Base-by-base conservation (phyloP, 1,140 invertebrate species). In the Planococcus citri region DNA sequence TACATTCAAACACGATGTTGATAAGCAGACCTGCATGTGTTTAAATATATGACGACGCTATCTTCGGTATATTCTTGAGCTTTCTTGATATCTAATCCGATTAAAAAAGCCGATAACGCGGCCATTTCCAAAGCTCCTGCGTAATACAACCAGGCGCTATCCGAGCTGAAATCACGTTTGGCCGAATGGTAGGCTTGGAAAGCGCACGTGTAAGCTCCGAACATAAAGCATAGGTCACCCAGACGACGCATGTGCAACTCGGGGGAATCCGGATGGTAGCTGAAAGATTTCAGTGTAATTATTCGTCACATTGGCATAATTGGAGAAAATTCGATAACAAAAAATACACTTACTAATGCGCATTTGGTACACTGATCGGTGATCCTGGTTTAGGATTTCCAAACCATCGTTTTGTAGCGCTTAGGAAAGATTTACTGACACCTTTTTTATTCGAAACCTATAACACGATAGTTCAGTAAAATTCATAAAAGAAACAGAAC, bases 101-200 rank as follows among this genome's bases (percentile, higher is more conserved):
- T 86, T 89, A 97, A 92, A 76, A 95, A 97, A 1, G 92, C 89
- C 71, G 93, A 89, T 0, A 97, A 78, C 1, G 92, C 91, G 4
- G 94, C 94, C 94, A 97, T 97, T 82, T 97, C 95, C 57, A 95
- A 79, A 21, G 95, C 94, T 14, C 94, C 94, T 10, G 95, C 95
- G 80, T 92, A 97, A 78, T 96, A 94, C 14, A 97, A 80, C 95
- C 95, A 98, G 0, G 96, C 96, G 75, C 94, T 90, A 78, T 99
- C 96, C 20, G 88, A 89, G 74, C 90, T 90, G 79, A 98, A 98
- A 76, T 99, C 97, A 71, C 94, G 86, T 79, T 98, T 98, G 12
- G 94, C 91, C 20, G 90, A 87, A 78, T 98, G 94, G 79, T 98
- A 99, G 0, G 91, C 86, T 76, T 90, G 91, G 79, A 95, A 97